phyloP scores from a whole-genome alignment of 2,888 invertebrate species.

The Pseudanteris insignis region DNA sequence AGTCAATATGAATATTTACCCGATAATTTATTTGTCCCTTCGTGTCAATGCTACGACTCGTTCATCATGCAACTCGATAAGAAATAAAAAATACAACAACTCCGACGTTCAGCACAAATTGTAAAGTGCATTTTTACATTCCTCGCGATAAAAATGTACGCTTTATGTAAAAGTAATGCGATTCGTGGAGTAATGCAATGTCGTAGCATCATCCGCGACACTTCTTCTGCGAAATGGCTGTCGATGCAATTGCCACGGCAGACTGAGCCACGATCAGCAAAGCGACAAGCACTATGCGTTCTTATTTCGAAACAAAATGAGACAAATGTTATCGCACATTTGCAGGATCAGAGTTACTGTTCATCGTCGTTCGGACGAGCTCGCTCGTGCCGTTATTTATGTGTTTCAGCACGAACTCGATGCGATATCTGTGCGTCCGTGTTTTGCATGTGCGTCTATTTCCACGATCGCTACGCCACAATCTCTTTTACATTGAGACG shows the following conservation, averaged over 20 bases:
- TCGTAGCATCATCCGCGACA: constrained; percentile 25
- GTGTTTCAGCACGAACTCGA: constrained; percentile 27
- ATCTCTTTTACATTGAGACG: too few relatives aligned
- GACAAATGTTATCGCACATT: constrained; percentile 45
- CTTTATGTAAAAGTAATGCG: constrained; percentile 26
- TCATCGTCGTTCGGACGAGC: constrained; percentile 28
- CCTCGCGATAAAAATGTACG: constrained; percentile 18
- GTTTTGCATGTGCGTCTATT: constrained; percentile 23
- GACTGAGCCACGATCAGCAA: constrained; percentile 21
- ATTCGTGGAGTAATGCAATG: constrained; percentile 29
- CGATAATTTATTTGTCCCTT: too few relatives aligned
- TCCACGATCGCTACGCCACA: too few relatives aligned
- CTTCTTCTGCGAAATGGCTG: constrained; percentile 28
- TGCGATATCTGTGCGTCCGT: constrained; percentile 24
- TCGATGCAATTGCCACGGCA: constrained; percentile 36
- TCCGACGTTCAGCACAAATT: too few relatives aligned
- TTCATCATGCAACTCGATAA: neutral
- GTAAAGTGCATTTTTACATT: constrained; percentile 23
- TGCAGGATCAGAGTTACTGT: constrained; percentile 38
- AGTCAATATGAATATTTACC: too few relatives aligned
- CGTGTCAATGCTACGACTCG: too few relatives aligned
- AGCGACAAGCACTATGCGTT: constrained; percentile 38
- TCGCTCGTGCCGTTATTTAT: constrained; percentile 37
- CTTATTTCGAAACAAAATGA: constrained; percentile 40
- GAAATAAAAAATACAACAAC: constrained; percentile 3